Evolutionary conservation across 2,888 invertebrate genomes (phyloP), one percentile per base, ranked within the genome.

Genomic region (Erebia aethiops): DNA sequence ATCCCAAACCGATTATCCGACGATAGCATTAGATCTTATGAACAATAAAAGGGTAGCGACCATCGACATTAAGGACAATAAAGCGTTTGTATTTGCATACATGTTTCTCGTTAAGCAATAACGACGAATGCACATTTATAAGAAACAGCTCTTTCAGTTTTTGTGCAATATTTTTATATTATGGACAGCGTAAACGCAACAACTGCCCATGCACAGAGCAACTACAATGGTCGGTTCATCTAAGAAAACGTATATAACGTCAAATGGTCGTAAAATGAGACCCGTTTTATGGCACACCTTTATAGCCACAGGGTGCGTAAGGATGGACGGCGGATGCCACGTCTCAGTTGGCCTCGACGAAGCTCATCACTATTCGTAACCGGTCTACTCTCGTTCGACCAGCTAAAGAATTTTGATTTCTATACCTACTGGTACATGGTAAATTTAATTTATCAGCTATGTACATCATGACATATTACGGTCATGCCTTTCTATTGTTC

Each of bases 231-330:
- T 82, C 85, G 83, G 81, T 74, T 79, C 81, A 82, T 67, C 67
- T 67, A 67, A 89, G 89, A 87, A 91, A 89, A 89, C 85, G 88
- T 87, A 88, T 88, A 90, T 89, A 89, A 89, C 88, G 92, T 91
- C 92, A 92, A 92, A 91, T 87, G 91, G 89, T 90, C 89, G 87
- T 92, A 92, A 92, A 92, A 87, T 85, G 87, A 84, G 89, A 87
- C 87, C 86, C 87, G 92, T 91, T 92, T 92, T 91, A 92, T 88
- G 89, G 88, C 85, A 85, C 89, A 88, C 88, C 88, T 92, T 90
- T 91, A 91, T 87, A 87, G 88, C 91, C 87, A 84, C 85, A 78
- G 83, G 90, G 87, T 87, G 84, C 86, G 86, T 86, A 85, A 86
- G 85, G 88, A 87, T 86, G 88, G 83, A 84, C 87, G 83, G 81